Conservation (phyloP, 2,888 invertebrate genomes). For the Luffia ferchaultella region DNA sequence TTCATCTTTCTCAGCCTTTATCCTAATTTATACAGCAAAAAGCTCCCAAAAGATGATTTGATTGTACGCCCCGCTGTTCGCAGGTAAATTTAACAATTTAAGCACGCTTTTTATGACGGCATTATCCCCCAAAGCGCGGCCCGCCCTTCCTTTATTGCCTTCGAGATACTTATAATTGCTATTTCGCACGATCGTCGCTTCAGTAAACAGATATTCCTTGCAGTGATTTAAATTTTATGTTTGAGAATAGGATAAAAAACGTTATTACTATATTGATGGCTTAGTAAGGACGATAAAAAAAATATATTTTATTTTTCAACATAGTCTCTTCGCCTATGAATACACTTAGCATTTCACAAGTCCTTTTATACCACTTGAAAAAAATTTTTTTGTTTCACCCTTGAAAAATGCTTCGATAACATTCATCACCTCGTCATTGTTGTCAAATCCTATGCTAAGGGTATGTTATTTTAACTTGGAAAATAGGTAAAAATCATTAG, state of each 20-base stretch:
- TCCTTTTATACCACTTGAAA: too few relatives aligned
- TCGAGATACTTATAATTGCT: constrained; percentile 36
- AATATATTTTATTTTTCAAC: not conserved
- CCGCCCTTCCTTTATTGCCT: constrained; percentile 28
- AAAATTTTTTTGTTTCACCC: too few relatives aligned
- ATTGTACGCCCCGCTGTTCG: constrained; percentile 48
- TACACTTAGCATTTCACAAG: too few relatives aligned
- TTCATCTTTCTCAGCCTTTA: constrained; percentile 44
- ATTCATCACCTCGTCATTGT: too few relatives aligned
- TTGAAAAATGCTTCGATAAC: too few relatives aligned
- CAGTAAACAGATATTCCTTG: constrained; percentile 22
- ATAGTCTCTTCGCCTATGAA: not conserved
- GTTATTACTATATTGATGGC: not conserved
- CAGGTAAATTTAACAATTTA: constrained; percentile 54
- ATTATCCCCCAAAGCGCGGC: constrained; percentile 40
- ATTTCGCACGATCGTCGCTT: constrained; percentile 29
- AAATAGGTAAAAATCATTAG: too few relatives aligned
- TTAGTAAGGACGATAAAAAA: not conserved
- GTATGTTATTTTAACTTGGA: too few relatives aligned
- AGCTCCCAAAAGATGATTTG: constrained; percentile 48
- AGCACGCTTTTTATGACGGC: constrained; percentile 43
- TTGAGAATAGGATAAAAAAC: not conserved
- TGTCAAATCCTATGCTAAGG: too few relatives aligned
- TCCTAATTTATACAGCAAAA: constrained; percentile 52
- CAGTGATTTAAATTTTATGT: constrained; percentile 14